Percentiles rank a stretch among this genome's conserved stretches.
phyloP scores from a whole-genome alignment of 2,113 vertebrate species.

The Lampris megalopsis region DNA sequence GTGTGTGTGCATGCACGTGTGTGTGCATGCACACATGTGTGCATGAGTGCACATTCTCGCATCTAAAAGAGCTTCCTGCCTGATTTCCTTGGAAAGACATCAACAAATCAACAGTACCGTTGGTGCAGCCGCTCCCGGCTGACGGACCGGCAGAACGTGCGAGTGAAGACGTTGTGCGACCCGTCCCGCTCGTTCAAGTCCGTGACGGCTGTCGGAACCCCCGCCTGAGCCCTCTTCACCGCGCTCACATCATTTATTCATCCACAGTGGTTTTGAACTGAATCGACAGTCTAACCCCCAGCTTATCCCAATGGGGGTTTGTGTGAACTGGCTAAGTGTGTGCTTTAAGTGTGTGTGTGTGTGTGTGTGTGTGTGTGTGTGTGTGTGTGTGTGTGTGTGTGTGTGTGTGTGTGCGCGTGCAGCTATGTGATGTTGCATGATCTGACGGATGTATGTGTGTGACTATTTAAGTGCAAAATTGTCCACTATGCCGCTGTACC shows the following conservation, averaged over 20 bases:
- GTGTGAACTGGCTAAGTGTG: background rate
- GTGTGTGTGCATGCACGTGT: background rate
- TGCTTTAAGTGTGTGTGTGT: background rate
- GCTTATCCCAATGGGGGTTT: conserved; percentile 8
- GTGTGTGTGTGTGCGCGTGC: background rate
- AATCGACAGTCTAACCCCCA: conserved; percentile 37
- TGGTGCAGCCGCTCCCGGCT: conserved; percentile 5
- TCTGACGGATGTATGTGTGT: background rate
- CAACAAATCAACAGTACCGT: conserved; percentile 8
- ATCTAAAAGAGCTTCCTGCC: background rate
- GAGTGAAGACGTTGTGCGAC: background rate
- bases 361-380: background rate
- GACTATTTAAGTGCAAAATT: background rate
- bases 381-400: background rate
- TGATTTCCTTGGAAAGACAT: background rate
- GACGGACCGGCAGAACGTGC: background rate
- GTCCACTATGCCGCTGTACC: background rate
- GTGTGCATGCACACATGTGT: background rate
- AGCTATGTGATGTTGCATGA: no score
- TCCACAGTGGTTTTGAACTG: conserved; percentile 11
- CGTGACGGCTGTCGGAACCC: background rate
- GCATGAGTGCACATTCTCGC: background rate
- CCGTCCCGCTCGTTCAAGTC: background rate
- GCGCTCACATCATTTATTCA: conserved; percentile 31
- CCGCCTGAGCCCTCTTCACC: background rate